These are phyloP conservation scores for Teleogryllus oceanicus DNA, from an alignment of 2,888 invertebrate species.

Conservation along the genomic window DNA sequence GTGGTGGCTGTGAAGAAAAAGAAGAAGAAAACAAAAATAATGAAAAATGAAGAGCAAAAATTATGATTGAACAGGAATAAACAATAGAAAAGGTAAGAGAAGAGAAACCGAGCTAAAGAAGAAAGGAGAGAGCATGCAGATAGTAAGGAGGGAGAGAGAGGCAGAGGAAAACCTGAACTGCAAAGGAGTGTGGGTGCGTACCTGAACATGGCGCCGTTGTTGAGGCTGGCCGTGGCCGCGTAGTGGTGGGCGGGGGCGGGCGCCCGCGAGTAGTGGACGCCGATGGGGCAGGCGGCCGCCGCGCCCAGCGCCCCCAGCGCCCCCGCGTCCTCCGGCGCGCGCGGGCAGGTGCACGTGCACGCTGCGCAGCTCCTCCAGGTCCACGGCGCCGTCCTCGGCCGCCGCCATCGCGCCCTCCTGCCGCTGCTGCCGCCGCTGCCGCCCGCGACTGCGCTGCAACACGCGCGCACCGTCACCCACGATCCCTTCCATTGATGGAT, in stretches of 20 bases:
- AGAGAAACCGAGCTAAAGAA: too few species aligned
- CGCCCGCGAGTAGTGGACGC: constrained; percentile 29
- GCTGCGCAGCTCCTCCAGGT: constrained; percentile 46
- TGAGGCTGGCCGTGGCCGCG: constrained; percentile 55
- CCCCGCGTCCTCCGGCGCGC: not conserved
- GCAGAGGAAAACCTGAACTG: too few species aligned
- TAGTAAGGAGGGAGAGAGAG: too few species aligned
- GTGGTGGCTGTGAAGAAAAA: too few species aligned
- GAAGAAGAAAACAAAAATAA: too few species aligned
- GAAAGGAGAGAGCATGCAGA: too few species aligned
- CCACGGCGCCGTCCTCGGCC: constrained; percentile 36
- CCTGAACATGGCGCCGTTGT: constrained; percentile 62
- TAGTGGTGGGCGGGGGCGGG: not conserved
- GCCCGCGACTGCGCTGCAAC: not conserved
- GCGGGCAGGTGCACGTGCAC: constrained; percentile 55
- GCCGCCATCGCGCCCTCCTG: constrained; percentile 22
- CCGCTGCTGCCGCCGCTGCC: constrained; percentile 24
- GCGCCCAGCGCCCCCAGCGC: not conserved
- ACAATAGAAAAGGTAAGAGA: too few species aligned
- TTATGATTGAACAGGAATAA: too few species aligned
- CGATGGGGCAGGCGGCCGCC: constrained; percentile 12
- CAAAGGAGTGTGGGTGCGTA: constrained; percentile 40
- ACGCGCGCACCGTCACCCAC: too few species aligned
- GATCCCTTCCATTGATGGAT: too few species aligned
- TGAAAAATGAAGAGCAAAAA: too few species aligned